Evolutionary conservation across 1,140 invertebrate species (phyloP).

Genomic region (Megalopta genalis): DNA sequence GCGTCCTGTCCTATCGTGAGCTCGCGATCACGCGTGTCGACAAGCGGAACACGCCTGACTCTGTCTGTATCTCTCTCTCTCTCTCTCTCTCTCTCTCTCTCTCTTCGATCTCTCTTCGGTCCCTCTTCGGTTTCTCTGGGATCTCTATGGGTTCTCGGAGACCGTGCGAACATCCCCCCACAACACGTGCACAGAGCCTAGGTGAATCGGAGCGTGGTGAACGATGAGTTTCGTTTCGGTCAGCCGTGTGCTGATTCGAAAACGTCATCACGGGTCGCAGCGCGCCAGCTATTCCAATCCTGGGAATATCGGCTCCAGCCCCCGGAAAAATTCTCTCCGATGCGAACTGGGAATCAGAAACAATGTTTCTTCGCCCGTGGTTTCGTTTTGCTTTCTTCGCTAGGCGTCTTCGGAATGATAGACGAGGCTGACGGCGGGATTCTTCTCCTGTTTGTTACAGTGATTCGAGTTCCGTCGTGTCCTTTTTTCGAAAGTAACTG

Average conservation of each 20-base stretch:
- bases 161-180: background rate
- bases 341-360: background rate
- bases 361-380: too few species aligned
- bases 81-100: too few species aligned
- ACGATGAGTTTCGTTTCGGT: conserved; percentile 57
- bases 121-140: too few species aligned
- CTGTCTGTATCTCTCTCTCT: too few species aligned
- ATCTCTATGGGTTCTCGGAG: too few species aligned
- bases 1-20: conserved; percentile 15
- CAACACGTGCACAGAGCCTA: conserved; percentile 18
- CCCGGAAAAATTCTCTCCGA: background rate
- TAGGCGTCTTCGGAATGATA: too few species aligned
- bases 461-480: too few species aligned
- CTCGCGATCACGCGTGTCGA: conserved; percentile 20
- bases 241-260: conserved; percentile 52
- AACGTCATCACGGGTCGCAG: conserved; percentile 54
- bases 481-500: too few species aligned
- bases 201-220: conserved; percentile 47
- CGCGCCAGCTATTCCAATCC: conserved; percentile 21
- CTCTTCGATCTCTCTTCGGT: too few species aligned
- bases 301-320: conserved; percentile 18
- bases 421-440: too few species aligned
- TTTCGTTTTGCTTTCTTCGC: too few species aligned
- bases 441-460: too few species aligned
- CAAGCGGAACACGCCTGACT: background rate